Base-by-base conservation (phyloP, 2,797 vertebrate species). In the Spinus pinus region DNA sequence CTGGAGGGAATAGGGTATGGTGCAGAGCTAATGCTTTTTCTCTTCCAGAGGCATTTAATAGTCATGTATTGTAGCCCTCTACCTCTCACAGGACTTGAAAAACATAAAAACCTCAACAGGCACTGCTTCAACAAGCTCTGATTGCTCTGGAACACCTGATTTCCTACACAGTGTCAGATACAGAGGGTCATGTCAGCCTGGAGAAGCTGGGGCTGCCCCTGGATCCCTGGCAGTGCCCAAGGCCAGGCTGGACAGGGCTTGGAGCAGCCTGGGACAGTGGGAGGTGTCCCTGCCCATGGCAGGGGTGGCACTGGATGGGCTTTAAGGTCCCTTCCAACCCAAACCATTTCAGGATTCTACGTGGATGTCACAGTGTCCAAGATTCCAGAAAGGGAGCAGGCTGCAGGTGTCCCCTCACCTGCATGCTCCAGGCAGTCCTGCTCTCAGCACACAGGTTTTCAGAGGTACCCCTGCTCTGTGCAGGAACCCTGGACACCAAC, bases 201-300 rank as follows among this genome's bases (percentile, higher is more conserved):
- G 51, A 78, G 65, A 4, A 71, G 33, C 39, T 64, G 64, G 14
- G 57, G 17, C 24, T 89, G 65, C 13, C 10, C 10, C 58, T 49
- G 30, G 24, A 60, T 12, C 30, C 51, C 27, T 47, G 80, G 20
- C 0, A 53, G 25, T 28, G 5, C 1, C 30, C 80, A 65, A 60
- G 46, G 22, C 1, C 58, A 41, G 46, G 39, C 0, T 83, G 22
- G 39, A 65, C 0, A 0, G 2, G 44, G 16, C 30, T 41, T 41
- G 46, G 65, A 90, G 30, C 39, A 58, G 0, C 15, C 13, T 37
- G 30, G 30, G 4, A 10, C 0, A 5, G 15, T 41, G 30, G 58
- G 10, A 64, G 39, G 12, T 58, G 37, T 33, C 24, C 24, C 31
- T 5, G 7, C 2, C n/a, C 37, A 33, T 4, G 28, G 42, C 23